phyloP scores from a whole-genome alignment of 2,113 vertebrate species.

The Heliornis fulica region DNA sequence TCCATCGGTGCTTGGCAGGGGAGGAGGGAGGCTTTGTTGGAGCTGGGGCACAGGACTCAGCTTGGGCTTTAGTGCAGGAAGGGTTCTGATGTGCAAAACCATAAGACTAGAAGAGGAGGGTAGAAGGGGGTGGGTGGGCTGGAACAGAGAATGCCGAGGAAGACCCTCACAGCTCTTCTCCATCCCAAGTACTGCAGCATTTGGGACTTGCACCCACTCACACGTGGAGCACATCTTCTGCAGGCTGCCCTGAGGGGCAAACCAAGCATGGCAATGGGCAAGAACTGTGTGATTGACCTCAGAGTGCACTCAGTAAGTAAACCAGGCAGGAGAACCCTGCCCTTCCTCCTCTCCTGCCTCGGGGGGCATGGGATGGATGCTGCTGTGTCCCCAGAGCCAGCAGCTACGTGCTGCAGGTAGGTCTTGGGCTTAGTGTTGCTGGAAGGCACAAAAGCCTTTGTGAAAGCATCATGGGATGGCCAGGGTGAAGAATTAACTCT shows the following conservation, averaged over 20 bases:
- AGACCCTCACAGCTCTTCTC: neutral
- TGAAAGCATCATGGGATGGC: neutral
- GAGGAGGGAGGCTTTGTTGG: neutral
- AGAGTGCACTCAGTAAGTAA: neutral
- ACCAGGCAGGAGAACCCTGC: neutral
- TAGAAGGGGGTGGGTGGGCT: neutral
- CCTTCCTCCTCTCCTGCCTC: neutral
- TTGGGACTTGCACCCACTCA: neutral
- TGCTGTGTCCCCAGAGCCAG: neutral
- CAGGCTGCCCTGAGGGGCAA: neutral
- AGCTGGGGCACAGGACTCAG: neutral
- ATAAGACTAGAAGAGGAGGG: neutral
- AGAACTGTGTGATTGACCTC: neutral
- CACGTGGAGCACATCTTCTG: neutral
- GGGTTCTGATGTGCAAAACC: neutral
- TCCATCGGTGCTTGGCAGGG: neutral
- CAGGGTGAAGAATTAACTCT: neutral
- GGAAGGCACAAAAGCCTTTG: neutral
- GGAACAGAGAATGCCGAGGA: neutral
- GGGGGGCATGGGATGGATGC: rapidly evolving
- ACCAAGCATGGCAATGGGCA: neutral
- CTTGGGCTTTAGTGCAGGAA: neutral
- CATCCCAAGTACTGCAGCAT: neutral
- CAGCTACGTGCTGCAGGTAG: neutral
- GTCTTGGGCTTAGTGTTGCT: neutral